Base-by-base conservation (phyloP, 2,888 invertebrate species). In the Xylocampa areola region DNA sequence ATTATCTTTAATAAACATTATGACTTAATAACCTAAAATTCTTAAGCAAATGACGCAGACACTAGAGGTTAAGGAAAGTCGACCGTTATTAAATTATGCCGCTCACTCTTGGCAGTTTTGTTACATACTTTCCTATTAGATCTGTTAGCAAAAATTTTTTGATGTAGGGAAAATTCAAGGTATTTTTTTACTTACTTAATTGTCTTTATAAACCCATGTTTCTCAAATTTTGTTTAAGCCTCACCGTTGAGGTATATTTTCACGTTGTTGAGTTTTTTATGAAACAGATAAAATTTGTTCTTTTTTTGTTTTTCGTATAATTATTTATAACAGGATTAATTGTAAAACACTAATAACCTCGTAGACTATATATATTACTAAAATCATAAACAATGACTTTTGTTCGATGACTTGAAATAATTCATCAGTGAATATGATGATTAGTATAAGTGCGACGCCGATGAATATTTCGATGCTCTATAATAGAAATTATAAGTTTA, bases 11-110 rank as follows among this genome's bases (percentile, higher is more conserved):
- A 25, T 23, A 14, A 29, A 29, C 19, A 27, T n/a, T 13, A 0
- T 14, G 10, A n/a, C 5, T 2, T 19, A 8, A 14, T 2, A 13
- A 45, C 6, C 6, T 3, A 27, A 25, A 39, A 29, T 32, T 54
- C 21, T 29, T 14, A 2, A 14, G 17, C 37, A 39, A 19, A 44
- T 17, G 23, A 23, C 16, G 6, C 1, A 17, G 7, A 39, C n/a
- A 16, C 21, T 14, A 21, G 7, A 47, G 32, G 10, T 39, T 39
- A 30, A 4, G 8, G 0, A 36, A 45, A 36, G 27, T 25, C 25
- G 40, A 6, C 8, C 17, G 11, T 33, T 51, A 59, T 59, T 47
- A 29, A 32, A 58, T 59, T 66, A 50, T 25, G 29, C 7, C 4
- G 0, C 7, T 32, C n/a, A 36, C n/a, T 30, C 11, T 4, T 10